These are phyloP conservation scores for Antrozous pallidus DNA, from an alignment of 2,797 vertebrate genomes.

Conservation along the genomic window DNA sequence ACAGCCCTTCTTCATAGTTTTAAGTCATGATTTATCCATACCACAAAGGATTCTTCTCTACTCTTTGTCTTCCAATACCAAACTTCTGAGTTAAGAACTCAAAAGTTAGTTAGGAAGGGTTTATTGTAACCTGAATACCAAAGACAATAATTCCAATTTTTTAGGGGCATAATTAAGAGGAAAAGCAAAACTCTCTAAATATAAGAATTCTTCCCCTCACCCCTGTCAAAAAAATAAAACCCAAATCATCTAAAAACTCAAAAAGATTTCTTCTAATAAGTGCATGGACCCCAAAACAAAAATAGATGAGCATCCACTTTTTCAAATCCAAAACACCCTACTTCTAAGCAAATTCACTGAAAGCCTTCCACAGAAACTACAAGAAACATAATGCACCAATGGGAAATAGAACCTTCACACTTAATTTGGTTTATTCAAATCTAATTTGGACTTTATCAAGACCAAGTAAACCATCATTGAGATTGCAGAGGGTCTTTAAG, in stretches of 20 bases:
- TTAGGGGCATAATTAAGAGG: not conserved
- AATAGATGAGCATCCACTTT: not conserved
- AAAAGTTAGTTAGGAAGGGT: not conserved
- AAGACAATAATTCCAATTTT: not conserved
- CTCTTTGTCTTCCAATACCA: conserved; percentile 19
- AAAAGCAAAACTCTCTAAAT: conserved; percentile 36
- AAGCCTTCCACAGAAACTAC: conserved; percentile 7
- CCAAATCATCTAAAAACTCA: not conserved
- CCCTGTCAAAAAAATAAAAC: not conserved
- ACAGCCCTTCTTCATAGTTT: not conserved
- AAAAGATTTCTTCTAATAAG: not conserved
- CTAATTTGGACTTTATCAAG: conserved; percentile 4
- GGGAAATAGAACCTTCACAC: not conserved
- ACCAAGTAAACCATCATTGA: not conserved
- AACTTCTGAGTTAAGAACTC: conserved; percentile 10
- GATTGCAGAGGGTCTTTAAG: not conserved
- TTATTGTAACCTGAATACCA: conserved; percentile 4
- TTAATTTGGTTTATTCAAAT: conserved; percentile 31
- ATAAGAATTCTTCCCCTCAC: not conserved
- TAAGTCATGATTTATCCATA: conserved; percentile 23
- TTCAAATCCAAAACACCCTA: not conserved
- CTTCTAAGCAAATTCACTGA: not conserved
- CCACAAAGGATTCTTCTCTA: conserved; percentile 5
- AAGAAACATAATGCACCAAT: not conserved
- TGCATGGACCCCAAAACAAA: not conserved